phyloP scores from a whole-genome alignment of 2,797 vertebrate species.

The Sphenodon punctatus region DNA sequence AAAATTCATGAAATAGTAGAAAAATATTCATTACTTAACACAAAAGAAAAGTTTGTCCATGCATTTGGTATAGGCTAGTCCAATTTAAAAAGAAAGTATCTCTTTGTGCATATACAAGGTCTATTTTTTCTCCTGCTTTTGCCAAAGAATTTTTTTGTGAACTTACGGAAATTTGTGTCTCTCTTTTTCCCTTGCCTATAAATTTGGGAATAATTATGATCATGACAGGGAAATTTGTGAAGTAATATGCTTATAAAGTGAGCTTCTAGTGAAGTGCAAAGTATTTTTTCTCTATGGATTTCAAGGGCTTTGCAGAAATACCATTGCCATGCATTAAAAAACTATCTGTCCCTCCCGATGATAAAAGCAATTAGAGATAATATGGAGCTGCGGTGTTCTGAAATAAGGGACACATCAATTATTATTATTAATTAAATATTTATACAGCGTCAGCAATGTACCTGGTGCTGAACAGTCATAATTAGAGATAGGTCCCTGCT shows the following conservation, averaged over 20 bases:
- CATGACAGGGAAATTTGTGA: neutral
- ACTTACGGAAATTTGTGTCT: neutral
- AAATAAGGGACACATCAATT: too few species aligned
- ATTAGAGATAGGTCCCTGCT: too few species aligned
- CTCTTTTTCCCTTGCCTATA: constrained; percentile 6
- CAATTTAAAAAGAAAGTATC: neutral
- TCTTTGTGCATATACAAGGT: too few species aligned
- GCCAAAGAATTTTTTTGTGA: constrained; percentile 12
- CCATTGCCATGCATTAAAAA: constrained; percentile 9
- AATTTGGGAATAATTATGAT: neutral
- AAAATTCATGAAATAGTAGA: constrained; percentile 31
- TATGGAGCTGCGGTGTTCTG: too few species aligned
- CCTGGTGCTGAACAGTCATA: too few species aligned
- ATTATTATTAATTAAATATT: too few species aligned
- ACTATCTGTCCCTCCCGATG: neutral
- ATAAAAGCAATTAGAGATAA: too few species aligned
- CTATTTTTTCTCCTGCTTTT: neutral
- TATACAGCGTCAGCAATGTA: too few species aligned
- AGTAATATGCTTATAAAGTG: constrained; percentile 10
- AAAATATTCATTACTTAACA: constrained; percentile 18
- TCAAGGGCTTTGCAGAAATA: constrained; percentile 21
- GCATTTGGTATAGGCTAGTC: neutral
- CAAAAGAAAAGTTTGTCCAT: constrained; percentile 16
- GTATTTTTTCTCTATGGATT: constrained; percentile 14
- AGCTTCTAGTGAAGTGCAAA: neutral